These are phyloP conservation scores for Hydroisotoma schaefferi DNA, from an alignment of 2,888 invertebrate species.

Conservation along the genomic window DNA sequence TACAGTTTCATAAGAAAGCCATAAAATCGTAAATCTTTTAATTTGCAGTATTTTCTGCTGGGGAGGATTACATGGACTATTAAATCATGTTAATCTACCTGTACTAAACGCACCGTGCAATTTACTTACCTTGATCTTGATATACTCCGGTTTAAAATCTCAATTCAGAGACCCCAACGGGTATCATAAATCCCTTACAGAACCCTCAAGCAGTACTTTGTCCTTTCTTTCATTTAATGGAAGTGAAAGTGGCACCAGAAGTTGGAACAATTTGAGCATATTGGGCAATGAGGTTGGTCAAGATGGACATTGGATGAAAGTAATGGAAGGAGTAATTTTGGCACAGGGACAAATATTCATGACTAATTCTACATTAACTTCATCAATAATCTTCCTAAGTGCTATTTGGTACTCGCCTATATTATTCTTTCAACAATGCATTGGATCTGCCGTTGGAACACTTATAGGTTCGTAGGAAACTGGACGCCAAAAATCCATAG, in stretches of 20 bases:
- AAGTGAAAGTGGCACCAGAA: not conserved
- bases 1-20: too few relatives aligned
- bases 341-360: constrained; percentile 31
- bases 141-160: constrained; percentile 21
- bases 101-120: constrained; percentile 39
- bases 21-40: too few relatives aligned
- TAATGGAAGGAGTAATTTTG: constrained; percentile 21
- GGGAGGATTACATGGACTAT: constrained; percentile 24
- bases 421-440: constrained; percentile 19
- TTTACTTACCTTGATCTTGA: constrained; percentile 23
- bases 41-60: constrained; percentile 32
- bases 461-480: constrained; percentile 38
- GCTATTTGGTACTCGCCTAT: constrained; percentile 37
- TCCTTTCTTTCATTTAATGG: too few relatives aligned
- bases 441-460: constrained; percentile 30
- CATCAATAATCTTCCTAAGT: constrained; percentile 23
- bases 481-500: too few relatives aligned
- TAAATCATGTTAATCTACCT: constrained; percentile 26
- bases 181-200: too few relatives aligned
- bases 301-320: constrained; percentile 18
- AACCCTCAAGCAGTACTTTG: too few relatives aligned
- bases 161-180: too few relatives aligned
- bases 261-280: not conserved
- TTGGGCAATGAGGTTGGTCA: too few relatives aligned
- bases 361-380: constrained; percentile 22